Percentiles rank a stretch among this genome's conserved stretches.
Conservation (phyloP, 2,888 invertebrate genomes). For the Meloe dianella region DNA sequence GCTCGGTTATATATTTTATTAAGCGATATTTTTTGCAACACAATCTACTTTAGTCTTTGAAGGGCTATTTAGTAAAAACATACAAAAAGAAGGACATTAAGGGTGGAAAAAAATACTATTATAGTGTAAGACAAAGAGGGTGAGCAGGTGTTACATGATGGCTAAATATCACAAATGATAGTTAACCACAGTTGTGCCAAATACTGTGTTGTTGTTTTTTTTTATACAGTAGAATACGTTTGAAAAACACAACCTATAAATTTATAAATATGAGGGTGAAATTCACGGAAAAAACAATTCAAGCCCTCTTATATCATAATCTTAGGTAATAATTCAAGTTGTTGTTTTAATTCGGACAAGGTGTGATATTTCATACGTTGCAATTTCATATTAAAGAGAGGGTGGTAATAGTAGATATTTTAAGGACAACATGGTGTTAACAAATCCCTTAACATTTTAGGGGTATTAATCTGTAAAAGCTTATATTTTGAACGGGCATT, state of each 20-base stretch:
- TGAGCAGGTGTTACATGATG: constrained; percentile 47
- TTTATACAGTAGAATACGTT: not conserved
- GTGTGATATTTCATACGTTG: constrained; percentile 54
- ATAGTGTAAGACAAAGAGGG: constrained; percentile 42
- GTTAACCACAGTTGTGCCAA: constrained; percentile 39
- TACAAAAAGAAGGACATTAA: constrained; percentile 35
- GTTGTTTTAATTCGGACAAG: constrained; percentile 42
- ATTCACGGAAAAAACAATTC: not conserved
- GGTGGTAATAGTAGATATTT: constrained; percentile 6
- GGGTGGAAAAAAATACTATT: constrained; percentile 44
- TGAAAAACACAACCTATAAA: not conserved
- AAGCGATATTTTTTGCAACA: constrained; percentile 51
- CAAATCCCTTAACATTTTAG: constrained; percentile 45
- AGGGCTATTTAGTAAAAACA: constrained; percentile 48
- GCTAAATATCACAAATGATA: constrained; percentile 39
- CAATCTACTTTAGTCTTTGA: constrained; percentile 40
- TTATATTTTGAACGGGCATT: constrained; percentile 44
- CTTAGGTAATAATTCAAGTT: constrained; percentile 34
- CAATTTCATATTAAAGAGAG: constrained; percentile 46
- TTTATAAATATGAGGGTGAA: not conserved
- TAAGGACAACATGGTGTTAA: constrained; percentile 43
- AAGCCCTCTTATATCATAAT: constrained; percentile 36
- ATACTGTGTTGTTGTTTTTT: constrained; percentile 9
- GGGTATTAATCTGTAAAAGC: constrained; percentile 51
- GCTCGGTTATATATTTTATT: constrained; percentile 47